Conservation (phyloP, 1,140 invertebrate species). For the Trypoxylus dichotomus region DNA sequence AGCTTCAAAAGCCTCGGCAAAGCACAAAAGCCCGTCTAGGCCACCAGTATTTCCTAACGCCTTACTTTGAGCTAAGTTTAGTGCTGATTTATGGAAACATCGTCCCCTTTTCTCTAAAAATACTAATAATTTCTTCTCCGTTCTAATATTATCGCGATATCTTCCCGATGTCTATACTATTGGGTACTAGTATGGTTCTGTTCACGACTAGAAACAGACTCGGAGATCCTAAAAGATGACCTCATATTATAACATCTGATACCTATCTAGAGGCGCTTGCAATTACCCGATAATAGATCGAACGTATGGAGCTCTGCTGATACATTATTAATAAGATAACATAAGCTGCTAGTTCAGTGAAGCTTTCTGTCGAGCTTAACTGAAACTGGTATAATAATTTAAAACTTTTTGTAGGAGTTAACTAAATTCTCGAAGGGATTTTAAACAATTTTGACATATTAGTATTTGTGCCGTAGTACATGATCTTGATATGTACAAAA, state of each 20-base stretch:
- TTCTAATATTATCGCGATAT: not conserved
- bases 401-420: too few relatives aligned
- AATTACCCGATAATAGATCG: not conserved
- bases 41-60: slow-evolving; percentile 35
- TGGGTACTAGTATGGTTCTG: not conserved
- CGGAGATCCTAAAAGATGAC: not conserved
- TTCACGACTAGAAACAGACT: not conserved
- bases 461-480: too few relatives aligned
- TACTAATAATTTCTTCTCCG: not conserved
- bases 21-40: slow-evolving; percentile 39
- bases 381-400: too few relatives aligned
- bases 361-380: too few relatives aligned
- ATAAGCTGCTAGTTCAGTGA: too few relatives aligned
- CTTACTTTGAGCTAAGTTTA: slow-evolving; percentile 37
- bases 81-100: slow-evolving; percentile 39
- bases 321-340: too few relatives aligned
- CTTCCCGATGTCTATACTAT: not conserved
- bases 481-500: too few relatives aligned
- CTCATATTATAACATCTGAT: not conserved
- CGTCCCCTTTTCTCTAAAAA: not conserved
- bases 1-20: slow-evolving; percentile 38
- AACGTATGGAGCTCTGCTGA: not conserved
- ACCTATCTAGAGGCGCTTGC: not conserved
- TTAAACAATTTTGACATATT: too few relatives aligned
- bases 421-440: too few relatives aligned